Conservation (phyloP, 2,888 invertebrate genomes). For the Amphiduros pacificus region DNA sequence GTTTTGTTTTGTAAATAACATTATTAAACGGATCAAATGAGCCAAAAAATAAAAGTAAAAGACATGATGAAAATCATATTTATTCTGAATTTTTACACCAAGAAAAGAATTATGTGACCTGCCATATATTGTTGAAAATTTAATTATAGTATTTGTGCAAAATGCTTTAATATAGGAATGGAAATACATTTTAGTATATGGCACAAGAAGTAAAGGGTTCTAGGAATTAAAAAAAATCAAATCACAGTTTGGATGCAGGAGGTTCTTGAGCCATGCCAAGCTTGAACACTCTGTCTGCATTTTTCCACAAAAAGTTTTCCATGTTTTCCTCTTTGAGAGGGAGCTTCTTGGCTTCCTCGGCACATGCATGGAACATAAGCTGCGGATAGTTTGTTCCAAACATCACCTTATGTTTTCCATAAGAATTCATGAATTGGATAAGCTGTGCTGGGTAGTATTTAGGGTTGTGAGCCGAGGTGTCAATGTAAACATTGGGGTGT, state of each 20-base stretch:
- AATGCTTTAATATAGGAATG: no score
- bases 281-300: constrained; percentile 3
- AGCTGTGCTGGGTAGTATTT: constrained; percentile 5
- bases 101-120: no score
- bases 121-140: no score
- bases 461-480: constrained; percentile 2
- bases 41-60: no score
- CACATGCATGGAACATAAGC: not conserved
- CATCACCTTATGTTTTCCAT: constrained; percentile 1
- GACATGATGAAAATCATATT: no score
- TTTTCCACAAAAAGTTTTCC: constrained; percentile 13
- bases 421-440: constrained; percentile 4
- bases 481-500: constrained; percentile 7
- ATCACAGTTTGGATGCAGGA: not conserved
- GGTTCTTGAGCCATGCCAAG: not conserved
- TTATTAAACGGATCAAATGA: no score
- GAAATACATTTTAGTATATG: no score
- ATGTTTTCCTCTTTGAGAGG: not conserved
- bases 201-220: no score
- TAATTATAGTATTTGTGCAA: no score
- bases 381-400: constrained; percentile 6
- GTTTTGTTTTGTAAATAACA: no score
- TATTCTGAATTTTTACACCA: no score
- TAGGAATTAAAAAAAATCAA: no score
- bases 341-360: not conserved